Percentiles rank a stretch among this genome's conserved stretches.
Evolutionary conservation across 64 coral and sea anemone species (phyloP).

Genomic region (Montipora capricornis): DNA sequence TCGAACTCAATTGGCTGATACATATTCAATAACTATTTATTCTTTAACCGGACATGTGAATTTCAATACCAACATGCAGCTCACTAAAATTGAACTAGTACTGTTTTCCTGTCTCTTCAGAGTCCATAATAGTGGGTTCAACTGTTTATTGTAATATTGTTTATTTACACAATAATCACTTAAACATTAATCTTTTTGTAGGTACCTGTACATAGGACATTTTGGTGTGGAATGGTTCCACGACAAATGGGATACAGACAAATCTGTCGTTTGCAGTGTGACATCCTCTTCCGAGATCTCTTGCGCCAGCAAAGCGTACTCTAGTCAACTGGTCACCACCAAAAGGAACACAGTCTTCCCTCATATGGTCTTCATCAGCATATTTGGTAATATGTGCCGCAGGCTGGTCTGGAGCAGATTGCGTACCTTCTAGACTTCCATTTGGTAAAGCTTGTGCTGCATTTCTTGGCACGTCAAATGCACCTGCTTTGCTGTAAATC

Average conservation of each 20-base stretch:
- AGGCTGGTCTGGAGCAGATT: constrained; percentile 38
- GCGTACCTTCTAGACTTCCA: neutral
- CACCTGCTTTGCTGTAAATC: constrained; percentile 16
- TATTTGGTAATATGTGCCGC: constrained; percentile 3
- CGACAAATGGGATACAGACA: constrained; percentile 61
- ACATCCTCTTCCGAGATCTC: constrained; percentile 49
- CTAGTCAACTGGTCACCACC: constrained; percentile 59
- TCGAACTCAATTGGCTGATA: too few species aligned
- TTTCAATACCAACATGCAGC: too few species aligned
- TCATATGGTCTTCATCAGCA: constrained; percentile 39
- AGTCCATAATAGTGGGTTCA: too few species aligned
- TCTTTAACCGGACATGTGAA: too few species aligned
- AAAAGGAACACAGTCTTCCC: constrained; percentile 5
- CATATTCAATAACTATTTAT: too few species aligned
- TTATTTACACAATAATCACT: neutral
- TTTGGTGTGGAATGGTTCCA: constrained; percentile 50
- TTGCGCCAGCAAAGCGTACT: constrained; percentile 62
- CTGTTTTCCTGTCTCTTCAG: too few species aligned
- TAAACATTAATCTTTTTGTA: constrained; percentile 1
- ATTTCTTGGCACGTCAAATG: neutral
- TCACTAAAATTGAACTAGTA: too few species aligned
- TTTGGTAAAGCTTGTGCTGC: constrained; percentile 6
- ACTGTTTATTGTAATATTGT: neutral
- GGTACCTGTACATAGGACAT: constrained; percentile 50
- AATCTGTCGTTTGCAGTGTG: constrained; percentile 67